A percentile compares a stretch with the other conserved stretches of the same genome.
phyloP scores from a whole-genome alignment of 1,140 invertebrate genomes.

The Ptiloglossa arizonensis region DNA sequence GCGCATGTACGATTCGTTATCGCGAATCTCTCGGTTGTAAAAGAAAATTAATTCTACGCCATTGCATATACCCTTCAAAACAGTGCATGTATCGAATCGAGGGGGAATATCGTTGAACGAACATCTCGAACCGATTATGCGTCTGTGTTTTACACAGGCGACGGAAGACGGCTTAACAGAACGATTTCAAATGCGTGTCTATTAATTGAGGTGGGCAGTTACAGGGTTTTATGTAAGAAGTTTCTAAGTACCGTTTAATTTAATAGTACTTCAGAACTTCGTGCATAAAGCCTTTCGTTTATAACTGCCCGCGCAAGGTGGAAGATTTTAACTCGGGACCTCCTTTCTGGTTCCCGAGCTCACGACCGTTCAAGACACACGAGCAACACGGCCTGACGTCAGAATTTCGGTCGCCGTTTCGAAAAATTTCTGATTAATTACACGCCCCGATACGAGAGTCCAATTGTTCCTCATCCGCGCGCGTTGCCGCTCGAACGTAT shows the following conservation, averaged over 20 bases:
- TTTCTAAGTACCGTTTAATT: conserved; percentile 68
- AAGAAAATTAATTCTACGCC: no score
- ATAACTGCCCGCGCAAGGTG: conserved; percentile 52
- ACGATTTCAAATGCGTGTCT: conserved; percentile 62
- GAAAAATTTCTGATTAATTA: neutral
- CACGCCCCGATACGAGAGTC: neutral
- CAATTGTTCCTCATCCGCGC: neutral
- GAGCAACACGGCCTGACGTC: neutral
- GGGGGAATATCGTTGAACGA: no score
- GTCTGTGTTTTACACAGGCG: conserved; percentile 12
- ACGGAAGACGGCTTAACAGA: conserved; percentile 21
- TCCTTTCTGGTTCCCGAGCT: conserved; percentile 21
- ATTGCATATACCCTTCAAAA: no score
- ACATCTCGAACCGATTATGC: neutral
- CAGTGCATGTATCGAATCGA: no score
- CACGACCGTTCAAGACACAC: neutral
- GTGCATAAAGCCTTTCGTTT: conserved; percentile 67
- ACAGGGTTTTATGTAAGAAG: conserved; percentile 66
- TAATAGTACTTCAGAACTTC: conserved; percentile 65
- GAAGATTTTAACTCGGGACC: conserved; percentile 35
- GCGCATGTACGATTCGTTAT: no score
- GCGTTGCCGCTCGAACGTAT: neutral
- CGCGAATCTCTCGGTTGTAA: no score
- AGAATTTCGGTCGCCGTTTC: neutral
- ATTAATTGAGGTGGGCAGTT: conserved; percentile 65